Evolutionary conservation across 2,113 vertebrate genomes (phyloP).

Genomic region (Turnix velox): DNA sequence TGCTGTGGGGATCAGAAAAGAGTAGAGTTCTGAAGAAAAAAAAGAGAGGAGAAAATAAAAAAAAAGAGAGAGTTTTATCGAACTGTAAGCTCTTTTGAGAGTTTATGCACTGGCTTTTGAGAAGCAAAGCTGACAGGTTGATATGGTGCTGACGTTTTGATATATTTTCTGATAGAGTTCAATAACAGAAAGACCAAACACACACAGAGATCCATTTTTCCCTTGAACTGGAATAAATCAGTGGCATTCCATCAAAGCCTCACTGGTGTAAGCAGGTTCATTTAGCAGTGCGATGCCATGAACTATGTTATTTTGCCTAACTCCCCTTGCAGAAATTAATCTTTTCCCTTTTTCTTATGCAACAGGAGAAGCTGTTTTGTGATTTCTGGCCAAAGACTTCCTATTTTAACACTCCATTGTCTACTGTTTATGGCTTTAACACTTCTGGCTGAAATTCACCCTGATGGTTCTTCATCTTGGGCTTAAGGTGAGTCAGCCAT

Average conservation of each 20-base stretch:
- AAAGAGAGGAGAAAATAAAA: background rate
- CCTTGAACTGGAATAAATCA: constrained; percentile 6
- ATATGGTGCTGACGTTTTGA: background rate
- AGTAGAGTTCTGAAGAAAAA: background rate
- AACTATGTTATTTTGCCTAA: background rate
- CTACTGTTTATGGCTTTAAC: background rate
- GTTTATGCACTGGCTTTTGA: background rate
- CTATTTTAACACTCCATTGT: background rate
- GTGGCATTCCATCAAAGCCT: background rate
- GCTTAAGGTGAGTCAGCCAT: background rate
- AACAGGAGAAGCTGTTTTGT: background rate
- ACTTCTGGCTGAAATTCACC: background rate
- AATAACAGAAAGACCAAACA: background rate
- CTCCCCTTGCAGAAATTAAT: background rate
- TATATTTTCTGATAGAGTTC: constrained; percentile 22
- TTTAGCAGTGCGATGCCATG: background rate
- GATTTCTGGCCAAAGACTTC: background rate
- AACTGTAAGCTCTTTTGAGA: background rate
- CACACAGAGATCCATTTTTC: background rate
- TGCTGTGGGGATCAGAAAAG: background rate
- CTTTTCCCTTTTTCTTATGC: background rate
- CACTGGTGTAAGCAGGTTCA: background rate
- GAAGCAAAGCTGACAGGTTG: constrained; percentile 1
- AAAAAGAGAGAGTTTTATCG: background rate
- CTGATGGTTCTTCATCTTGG: rapidly evolving